phyloP scores from a whole-genome alignment of 2,113 vertebrate species.

The Chloroceryle aenea region DNA sequence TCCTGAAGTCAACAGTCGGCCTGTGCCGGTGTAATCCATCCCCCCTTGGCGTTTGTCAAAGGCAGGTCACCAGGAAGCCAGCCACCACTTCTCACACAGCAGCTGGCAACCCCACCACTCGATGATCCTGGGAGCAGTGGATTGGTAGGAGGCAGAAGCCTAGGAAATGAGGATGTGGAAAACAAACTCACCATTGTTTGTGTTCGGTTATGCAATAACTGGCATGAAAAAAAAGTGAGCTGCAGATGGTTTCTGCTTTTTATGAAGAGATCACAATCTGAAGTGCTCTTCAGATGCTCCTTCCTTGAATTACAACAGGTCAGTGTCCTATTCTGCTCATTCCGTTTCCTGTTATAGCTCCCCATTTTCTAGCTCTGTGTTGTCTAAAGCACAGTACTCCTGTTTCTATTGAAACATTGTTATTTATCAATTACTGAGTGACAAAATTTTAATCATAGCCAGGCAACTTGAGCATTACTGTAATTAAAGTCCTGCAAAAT shows the following conservation, averaged over 20 bases:
- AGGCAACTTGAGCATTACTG: neutral
- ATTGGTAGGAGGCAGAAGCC: neutral
- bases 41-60: neutral
- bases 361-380: neutral
- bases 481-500: neutral
- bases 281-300: neutral
- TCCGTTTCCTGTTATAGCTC: neutral
- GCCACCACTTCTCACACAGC: neutral
- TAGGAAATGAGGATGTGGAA: neutral
- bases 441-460: neutral
- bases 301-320: neutral
- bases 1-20: neutral
- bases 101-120: neutral
- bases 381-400: neutral
- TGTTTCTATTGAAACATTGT: neutral
- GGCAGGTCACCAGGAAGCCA: neutral
- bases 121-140: neutral
- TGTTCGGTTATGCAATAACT: neutral
- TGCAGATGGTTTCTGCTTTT: conserved; percentile 8
- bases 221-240: neutral
- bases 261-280: neutral
- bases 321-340: neutral
- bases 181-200: conserved; percentile 2
- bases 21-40: neutral
- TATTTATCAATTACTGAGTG: neutral